Evolutionary conservation across 2,888 invertebrate species (phyloP).

Genomic region (Lasioglossum vierecki): DNA sequence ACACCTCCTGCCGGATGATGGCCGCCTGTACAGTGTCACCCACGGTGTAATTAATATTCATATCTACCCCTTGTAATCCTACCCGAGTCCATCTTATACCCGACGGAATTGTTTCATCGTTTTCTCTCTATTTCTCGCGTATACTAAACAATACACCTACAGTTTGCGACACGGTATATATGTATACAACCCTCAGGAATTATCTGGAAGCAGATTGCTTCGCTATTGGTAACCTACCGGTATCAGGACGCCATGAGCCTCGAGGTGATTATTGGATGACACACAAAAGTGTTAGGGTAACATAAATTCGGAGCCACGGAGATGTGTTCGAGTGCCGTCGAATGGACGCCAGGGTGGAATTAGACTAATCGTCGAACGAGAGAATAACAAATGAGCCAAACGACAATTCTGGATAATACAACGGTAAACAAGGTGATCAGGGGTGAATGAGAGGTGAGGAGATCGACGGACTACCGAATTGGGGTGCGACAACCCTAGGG

Average conservation of each 20-base stretch:
- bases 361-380: not conserved
- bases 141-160: not conserved
- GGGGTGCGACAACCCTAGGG: conserved; percentile 74
- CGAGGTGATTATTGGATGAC: conserved; percentile 81
- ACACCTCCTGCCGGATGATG: conserved; percentile 78
- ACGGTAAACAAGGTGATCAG: conserved; percentile 83
- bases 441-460: conserved; percentile 73
- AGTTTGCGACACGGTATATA: not conserved
- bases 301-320: conserved; percentile 74
- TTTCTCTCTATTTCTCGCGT: not conserved
- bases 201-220: conserved; percentile 69
- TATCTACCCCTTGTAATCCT: conserved; percentile 70
- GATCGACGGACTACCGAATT: conserved; percentile 71
- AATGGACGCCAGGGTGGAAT: not conserved
- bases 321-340: not conserved
- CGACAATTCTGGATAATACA: conserved; percentile 79
- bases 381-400: conserved; percentile 8
- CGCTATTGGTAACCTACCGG: conserved; percentile 72
- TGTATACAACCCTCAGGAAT: not conserved
- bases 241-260: conserved; percentile 78
- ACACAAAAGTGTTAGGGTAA: conserved; percentile 83
- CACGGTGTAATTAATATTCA: conserved; percentile 83
- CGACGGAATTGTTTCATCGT: too few relatives aligned
- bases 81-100: conserved; percentile 6
- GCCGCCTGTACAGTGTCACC: conserved; percentile 81